Conservation (phyloP, 2,797 vertebrate species). For the Chaetodon trifasciatus region DNA sequence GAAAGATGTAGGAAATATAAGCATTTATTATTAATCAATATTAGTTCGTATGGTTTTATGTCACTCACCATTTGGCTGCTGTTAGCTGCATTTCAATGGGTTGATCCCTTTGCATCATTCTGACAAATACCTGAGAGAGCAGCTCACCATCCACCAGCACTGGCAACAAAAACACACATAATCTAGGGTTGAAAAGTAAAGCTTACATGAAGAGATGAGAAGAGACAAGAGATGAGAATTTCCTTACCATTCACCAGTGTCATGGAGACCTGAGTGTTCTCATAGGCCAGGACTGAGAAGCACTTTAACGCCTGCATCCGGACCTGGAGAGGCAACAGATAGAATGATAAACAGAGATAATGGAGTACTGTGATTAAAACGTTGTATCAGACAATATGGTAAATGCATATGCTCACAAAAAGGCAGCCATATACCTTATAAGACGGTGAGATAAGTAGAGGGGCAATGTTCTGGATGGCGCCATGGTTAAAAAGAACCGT, state of each 20-base stretch:
- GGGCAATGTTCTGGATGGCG: conserved; percentile 97
- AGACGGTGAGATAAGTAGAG: conserved; percentile 93
- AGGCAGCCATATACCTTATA: conserved; percentile 88
- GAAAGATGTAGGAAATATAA: background rate
- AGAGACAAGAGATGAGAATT: background rate
- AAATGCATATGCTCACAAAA: background rate
- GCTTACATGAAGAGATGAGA: background rate
- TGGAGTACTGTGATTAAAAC: background rate
- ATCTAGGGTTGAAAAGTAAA: background rate
- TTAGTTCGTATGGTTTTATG: rapidly evolving
- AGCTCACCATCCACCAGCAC: conserved; percentile 96
- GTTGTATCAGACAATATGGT: background rate
- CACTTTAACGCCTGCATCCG: conserved; percentile 98
- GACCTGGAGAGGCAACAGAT: conserved; percentile 84
- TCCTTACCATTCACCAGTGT: conserved; percentile 96
- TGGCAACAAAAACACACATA: conserved; percentile 60
- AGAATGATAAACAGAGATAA: background rate
- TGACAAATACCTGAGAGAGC: conserved; percentile 97
- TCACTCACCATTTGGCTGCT: conserved; percentile 97
- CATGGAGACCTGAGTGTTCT: conserved; percentile 98
- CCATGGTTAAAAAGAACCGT: conserved; percentile 96
- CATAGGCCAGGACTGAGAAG: conserved; percentile 97
- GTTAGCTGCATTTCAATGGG: conserved; percentile 99
- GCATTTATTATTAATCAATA: rapidly evolving
- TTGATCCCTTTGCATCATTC: conserved; percentile 99